Base-by-base conservation (phyloP, 2,888 invertebrate genomes). In the Tachina fera region DNA sequence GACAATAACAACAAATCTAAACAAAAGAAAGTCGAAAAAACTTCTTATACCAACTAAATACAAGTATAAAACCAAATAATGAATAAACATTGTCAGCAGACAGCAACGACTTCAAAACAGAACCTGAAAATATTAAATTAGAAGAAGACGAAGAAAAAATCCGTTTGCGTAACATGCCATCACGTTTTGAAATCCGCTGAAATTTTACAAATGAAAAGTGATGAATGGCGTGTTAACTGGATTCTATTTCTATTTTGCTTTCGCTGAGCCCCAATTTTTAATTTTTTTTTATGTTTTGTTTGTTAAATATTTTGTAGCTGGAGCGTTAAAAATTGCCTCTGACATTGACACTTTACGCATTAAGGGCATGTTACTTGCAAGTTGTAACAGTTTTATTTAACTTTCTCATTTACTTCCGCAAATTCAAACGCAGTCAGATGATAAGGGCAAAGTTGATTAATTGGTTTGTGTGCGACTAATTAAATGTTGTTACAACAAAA, bases 211-310 rank as follows among this genome's bases (percentile, higher is more conserved):
- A 74, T 58, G 80, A 72, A 86, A 87, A 87, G 91, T 92, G 92
- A 92, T 92, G 91, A 92, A 92, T 92, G 91, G 91, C 90, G 89
- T 90, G 92, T 92, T 92, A 92, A 91, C 92, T 91, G 91, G 92
- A 92, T 92, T 92, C 91, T 91, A 89, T 90, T 92, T 90, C 77
- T 87, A 77, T 89, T 81, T 61, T 71, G 31, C 19, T 31, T 31
- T 47, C 11, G 6, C 6, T 41, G 61, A 68, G 61, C 60, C 47
- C 19, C 53, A 65, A 8, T 47, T 70, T 4, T 19, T n/a, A 39
- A 39, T 3, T 70, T 31, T 61, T 85, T 60, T 75, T 87, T 31
- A 31, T 31, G 5, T 83, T 72, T 88, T 43, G 65, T 61, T 87
- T 88, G 87, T 86, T 88, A n/a, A 88, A 86, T n/a, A 39, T 74